Conservation (phyloP, 2,888 invertebrate genomes). For the Sericinus montela region DNA sequence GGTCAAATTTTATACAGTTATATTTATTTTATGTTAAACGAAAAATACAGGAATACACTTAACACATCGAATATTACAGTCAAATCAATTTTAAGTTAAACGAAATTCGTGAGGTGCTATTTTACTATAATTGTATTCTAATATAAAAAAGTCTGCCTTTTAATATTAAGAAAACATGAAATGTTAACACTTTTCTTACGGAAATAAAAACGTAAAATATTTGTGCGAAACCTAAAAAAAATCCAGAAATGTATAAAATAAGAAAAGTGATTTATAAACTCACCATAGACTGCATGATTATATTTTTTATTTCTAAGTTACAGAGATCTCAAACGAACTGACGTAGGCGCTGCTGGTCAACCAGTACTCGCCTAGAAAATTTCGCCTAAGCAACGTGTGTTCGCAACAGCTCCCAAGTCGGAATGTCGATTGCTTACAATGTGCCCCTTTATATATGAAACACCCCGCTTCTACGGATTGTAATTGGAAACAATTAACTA, state of each 20-base stretch:
- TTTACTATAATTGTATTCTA: too few relatives aligned
- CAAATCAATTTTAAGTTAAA: too few relatives aligned
- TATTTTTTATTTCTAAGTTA: conserved; percentile 54
- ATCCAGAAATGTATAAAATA: too few relatives aligned
- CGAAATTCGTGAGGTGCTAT: too few relatives aligned
- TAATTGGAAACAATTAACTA: conserved; percentile 76
- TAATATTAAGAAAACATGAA: too few relatives aligned
- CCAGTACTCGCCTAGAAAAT: conserved; percentile 76
- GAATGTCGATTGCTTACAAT: conserved; percentile 60
- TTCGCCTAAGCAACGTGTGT: conserved; percentile 73
- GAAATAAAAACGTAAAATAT: too few relatives aligned
- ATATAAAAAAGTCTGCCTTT: too few relatives aligned
- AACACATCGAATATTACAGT: too few relatives aligned
- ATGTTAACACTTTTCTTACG: too few relatives aligned
- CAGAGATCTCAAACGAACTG: conserved; percentile 79
- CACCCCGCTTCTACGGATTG: conserved; percentile 59
- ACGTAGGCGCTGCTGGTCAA: conserved; percentile 68
- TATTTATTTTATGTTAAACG: conserved; percentile 1
- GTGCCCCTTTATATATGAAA: conserved; percentile 68
- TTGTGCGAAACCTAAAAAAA: too few relatives aligned
- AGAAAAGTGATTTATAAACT: conserved; percentile 38
- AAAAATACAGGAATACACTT: too few relatives aligned
- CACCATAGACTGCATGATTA: conserved; percentile 78
- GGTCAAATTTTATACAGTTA: conserved; percentile 12
- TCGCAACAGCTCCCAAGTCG: conserved; percentile 58